phyloP scores from a whole-genome alignment of 2,113 vertebrate species.

The Vombatus ursinus region DNA sequence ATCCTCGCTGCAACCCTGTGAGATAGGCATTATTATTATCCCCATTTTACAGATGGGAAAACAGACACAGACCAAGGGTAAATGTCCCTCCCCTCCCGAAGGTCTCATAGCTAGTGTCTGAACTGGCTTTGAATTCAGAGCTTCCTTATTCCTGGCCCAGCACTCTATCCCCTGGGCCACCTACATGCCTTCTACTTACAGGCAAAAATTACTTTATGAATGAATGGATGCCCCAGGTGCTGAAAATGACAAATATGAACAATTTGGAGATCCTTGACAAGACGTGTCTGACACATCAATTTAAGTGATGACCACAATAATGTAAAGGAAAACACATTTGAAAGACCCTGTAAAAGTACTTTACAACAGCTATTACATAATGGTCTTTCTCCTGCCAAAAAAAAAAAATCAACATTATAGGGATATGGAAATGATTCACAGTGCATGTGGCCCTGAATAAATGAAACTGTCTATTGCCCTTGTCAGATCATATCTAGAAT shows the following conservation, averaged over 20 bases:
- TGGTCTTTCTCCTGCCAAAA: not conserved
- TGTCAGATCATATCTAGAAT: not conserved
- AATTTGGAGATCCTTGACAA: not conserved
- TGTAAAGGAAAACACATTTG: not conserved
- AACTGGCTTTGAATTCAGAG: not conserved
- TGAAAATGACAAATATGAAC: not conserved
- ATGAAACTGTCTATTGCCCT: not conserved
- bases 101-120: not conserved
- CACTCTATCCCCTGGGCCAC: not conserved
- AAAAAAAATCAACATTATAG: not conserved
- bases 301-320: not conserved
- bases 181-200: not conserved
- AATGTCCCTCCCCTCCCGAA: not conserved
- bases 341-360: not conserved
- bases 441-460: not conserved
- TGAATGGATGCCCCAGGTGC: not conserved
- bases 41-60: not conserved
- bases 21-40: not conserved
- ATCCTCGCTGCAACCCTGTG: not conserved
- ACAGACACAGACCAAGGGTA: not conserved
- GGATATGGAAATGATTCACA: not conserved
- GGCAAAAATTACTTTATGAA: not conserved
- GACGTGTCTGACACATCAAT: not conserved
- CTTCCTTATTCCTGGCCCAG: not conserved
- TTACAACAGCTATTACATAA: not conserved